Base-by-base conservation (phyloP, 2,113 vertebrate species). In the Lophochroa leadbeateri region DNA sequence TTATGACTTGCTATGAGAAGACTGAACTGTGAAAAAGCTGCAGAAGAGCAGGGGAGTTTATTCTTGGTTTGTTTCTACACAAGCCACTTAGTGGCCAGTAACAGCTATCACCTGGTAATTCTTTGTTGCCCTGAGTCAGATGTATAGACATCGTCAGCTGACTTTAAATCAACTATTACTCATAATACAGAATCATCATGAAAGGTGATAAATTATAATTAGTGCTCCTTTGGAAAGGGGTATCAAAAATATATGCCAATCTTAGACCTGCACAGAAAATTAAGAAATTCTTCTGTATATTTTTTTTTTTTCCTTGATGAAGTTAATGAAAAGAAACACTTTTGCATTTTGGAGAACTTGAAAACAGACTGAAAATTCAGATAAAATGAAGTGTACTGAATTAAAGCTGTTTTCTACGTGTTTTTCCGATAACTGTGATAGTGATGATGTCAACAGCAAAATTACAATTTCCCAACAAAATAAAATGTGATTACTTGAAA, bases 1-100 rank as follows among this genome's bases (percentile, higher is more conserved):
- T 78, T 91, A 92, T 82, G 57, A 72, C n/a, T 96, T 57, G 23
- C 58, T 90, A 43, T 67, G 65, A 82, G 84, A 96, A 93, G 16
- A 70, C 0, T 2, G 23, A 71, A 67, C 25, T 77, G 49, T 1
- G 3, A 83, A 90, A 64, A 31, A 35, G 69, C 58, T 86, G 79
- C 35, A 64, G 41, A 86, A 79, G 33, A 82, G 9, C 28, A 20
- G 10, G 11, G 7, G 37, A 53, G 58, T 89, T 90, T 74, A 60
- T 35, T 77, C 63, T 79, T 46, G 43, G 10, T 55, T 70, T 77
- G 12, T 49, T 91, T 71, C 1, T 0, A 61, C 41, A 31, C 3
- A 27, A 55, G 7, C 31, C 53, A 23, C 55, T 61, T 31, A 31
- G 4, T 49, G 74, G 23, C 60, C 71, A 86, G 46, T 24, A 77